Evolutionary conservation across 2,888 invertebrate species (phyloP).

Genomic region (Clanis bilineata): DNA sequence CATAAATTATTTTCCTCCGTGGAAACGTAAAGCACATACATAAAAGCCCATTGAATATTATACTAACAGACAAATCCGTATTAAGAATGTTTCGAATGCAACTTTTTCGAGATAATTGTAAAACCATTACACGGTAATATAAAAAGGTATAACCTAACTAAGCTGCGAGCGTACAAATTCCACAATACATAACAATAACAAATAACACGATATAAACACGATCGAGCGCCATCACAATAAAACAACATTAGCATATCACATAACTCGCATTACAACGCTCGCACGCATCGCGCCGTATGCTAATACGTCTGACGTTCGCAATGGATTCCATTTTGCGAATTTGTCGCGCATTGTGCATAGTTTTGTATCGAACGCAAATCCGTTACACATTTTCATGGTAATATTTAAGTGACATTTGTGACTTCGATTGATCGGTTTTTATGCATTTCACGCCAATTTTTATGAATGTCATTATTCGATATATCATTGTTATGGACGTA

Average conservation of each 20-base stretch:
- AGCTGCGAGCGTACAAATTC: background rate
- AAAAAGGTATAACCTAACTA: background rate
- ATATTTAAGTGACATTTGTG: slow-evolving; percentile 39
- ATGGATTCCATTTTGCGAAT: slow-evolving; percentile 65
- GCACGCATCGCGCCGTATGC: slow-evolving; percentile 42
- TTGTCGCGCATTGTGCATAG: slow-evolving; percentile 65
- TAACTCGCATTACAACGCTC: slow-evolving; percentile 23
- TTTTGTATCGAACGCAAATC: slow-evolving; percentile 62
- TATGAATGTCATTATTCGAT: slow-evolving; percentile 24
- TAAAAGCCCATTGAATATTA: background rate
- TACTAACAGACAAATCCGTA: background rate
- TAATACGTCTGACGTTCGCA: slow-evolving; percentile 65
- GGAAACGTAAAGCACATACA: too few relatives aligned
- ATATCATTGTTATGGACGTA: too few relatives aligned
- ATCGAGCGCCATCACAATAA: slow-evolving; percentile 44
- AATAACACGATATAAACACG: slow-evolving; percentile 7
- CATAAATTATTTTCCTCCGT: too few relatives aligned
- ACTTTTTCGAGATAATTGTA: background rate
- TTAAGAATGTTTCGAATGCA: background rate
- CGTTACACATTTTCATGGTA: slow-evolving; percentile 73
- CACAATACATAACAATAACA: slow-evolving; percentile 9
- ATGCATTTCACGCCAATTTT: slow-evolving; percentile 33
- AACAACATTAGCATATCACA: slow-evolving; percentile 53
- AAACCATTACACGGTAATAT: background rate
- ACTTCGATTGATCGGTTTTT: slow-evolving; percentile 31